These are phyloP conservation scores for Piprites chloris DNA, from an alignment of 2,113 vertebrate genomes.

Conservation along the genomic window DNA sequence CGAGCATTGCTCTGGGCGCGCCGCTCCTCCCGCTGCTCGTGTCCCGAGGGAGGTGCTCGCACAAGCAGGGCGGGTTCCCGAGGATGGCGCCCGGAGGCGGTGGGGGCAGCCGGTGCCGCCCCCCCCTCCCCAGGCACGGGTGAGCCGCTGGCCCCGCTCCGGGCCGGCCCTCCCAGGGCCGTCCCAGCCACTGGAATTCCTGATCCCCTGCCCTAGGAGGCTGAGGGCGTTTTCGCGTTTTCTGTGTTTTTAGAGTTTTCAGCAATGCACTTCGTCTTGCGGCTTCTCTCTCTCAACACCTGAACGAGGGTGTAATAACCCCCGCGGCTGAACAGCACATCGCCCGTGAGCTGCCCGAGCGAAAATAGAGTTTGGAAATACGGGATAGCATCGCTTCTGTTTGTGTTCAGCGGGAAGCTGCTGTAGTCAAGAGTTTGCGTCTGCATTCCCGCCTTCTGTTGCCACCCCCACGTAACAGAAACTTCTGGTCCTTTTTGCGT, in stretches of 20 bases:
- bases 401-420: neutral
- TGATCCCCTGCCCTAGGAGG: accelerated
- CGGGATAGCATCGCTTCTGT: neutral
- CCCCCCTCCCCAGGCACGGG: too few relatives aligned
- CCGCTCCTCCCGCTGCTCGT: neutral
- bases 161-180: neutral
- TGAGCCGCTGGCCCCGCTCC: neutral
- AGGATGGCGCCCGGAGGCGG: neutral
- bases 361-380: neutral
- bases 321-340: accelerated
- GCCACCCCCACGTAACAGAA: neutral
- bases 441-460: neutral
- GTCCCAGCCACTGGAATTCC: too few relatives aligned
- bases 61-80: too few relatives aligned
- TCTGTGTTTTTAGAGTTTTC: neutral
- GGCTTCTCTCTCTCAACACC: accelerated
- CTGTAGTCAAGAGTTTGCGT: neutral
- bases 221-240: neutral
- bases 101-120: neutral
- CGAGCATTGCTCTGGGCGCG: neutral
- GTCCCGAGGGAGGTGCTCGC: too few relatives aligned
- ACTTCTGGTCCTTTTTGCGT: accelerated
- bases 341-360: accelerated
- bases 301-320: neutral
- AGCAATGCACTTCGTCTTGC: accelerated